Evolutionary conservation across 2,113 vertebrate genomes (phyloP).

Genomic region (Ranitomeya variabilis): DNA sequence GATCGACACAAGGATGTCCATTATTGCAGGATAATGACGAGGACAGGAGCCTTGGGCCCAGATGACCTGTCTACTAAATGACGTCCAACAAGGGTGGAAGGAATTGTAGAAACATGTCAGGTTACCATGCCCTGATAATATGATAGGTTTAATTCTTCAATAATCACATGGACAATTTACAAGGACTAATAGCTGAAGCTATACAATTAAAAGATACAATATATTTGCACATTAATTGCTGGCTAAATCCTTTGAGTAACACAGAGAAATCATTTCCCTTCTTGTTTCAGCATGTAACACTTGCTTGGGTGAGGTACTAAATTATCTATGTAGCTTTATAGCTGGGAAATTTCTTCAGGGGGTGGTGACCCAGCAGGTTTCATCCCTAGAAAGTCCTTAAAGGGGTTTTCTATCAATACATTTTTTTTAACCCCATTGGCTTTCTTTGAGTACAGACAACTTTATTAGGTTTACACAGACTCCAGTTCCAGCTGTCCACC

Average conservation of each 20-base stretch:
- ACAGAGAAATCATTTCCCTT: not conserved
- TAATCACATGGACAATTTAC: not conserved
- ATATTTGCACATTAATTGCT: not conserved
- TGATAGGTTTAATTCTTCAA: not conserved
- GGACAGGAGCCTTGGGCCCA: not conserved
- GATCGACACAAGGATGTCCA: too few species aligned
- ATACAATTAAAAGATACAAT: not conserved
- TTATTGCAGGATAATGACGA: too few species aligned
- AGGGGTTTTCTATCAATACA: too few species aligned
- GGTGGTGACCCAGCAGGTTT: not conserved
- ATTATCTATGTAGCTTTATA: not conserved
- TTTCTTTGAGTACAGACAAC: too few species aligned
- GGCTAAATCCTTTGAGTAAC: not conserved
- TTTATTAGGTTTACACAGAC: too few species aligned
- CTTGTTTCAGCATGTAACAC: slow-evolving; percentile 7
- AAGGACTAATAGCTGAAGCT: not conserved
- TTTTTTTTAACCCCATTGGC: too few species aligned
- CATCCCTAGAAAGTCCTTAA: too few species aligned
- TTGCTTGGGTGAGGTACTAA: not conserved
- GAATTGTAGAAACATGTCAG: not conserved
- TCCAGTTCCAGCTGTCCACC: too few species aligned
- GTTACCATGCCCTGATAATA: not conserved
- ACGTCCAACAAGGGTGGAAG: not conserved
- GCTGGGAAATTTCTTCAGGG: not conserved
- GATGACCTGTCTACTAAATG: not conserved